Conservation (phyloP, 2,888 invertebrate genomes). For the Ischnus inquisitorius region DNA sequence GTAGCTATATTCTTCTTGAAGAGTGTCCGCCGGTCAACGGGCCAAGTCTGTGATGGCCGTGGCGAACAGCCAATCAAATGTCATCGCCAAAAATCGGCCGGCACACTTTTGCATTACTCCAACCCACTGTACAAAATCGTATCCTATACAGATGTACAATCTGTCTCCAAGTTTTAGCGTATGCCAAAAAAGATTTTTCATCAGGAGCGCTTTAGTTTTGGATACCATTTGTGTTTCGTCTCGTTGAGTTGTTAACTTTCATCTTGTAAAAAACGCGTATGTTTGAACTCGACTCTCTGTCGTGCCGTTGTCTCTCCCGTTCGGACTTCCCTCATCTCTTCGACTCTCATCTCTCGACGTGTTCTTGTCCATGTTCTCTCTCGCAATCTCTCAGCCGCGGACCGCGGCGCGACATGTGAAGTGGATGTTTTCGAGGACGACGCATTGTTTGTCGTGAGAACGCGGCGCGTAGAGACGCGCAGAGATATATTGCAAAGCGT, state of each 20-base stretch:
- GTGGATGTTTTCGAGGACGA: conserved; percentile 81
- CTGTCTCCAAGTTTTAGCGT: not conserved
- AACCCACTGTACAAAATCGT: conserved; percentile 34
- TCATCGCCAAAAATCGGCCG: conserved; percentile 62
- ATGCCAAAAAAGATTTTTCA: conserved; percentile 42
- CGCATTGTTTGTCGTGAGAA: conserved; percentile 82
- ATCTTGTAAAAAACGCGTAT: not conserved
- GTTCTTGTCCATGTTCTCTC: conserved; percentile 61
- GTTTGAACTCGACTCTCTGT: conserved; percentile 37
- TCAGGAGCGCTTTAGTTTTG: not conserved
- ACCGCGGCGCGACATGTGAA: conserved; percentile 77
- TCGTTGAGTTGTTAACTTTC: not conserved
- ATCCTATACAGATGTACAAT: conserved; percentile 17
- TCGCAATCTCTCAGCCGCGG: conserved; percentile 60
- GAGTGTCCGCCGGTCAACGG: conserved; percentile 55
- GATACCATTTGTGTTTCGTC: conserved; percentile 8
- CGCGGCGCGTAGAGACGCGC: conserved; percentile 75
- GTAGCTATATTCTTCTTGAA: conserved; percentile 4
- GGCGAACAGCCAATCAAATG: conserved; percentile 81
- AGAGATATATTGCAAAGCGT: conserved; percentile 78
- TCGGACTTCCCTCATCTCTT: conserved; percentile 48
- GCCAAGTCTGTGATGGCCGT: conserved; percentile 75
- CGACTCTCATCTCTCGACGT: conserved; percentile 61
- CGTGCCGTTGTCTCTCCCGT: not conserved
- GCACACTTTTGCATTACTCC: conserved; percentile 8